Percentiles rank a stretch among this genome's conserved stretches.
phyloP scores from a whole-genome alignment of 2,888 invertebrate genomes.

The Nipponacmea schrenckii region DNA sequence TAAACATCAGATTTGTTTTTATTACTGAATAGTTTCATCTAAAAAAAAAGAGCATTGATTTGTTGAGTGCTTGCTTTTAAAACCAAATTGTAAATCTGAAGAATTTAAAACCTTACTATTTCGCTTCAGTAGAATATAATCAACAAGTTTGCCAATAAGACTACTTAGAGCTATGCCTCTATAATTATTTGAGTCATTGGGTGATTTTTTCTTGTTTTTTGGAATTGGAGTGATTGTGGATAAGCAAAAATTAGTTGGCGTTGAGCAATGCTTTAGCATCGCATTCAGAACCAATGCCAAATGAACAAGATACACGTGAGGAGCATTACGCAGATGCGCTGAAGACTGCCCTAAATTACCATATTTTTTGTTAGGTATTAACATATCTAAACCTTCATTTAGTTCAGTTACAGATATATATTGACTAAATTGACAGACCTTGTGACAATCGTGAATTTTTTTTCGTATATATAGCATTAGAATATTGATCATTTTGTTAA shows the following conservation, averaged over 20 bases:
- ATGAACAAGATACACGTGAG: neutral
- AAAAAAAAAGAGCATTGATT: neutral
- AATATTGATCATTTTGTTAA: no score
- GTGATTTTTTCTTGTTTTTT: neutral
- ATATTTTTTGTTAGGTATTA: no score
- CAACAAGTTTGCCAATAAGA: neutral
- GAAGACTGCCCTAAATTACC: no score
- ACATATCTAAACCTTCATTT: no score
- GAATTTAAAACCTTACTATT: neutral
- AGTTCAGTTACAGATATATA: no score
- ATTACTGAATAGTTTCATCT: no score
- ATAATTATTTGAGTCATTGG: neutral
- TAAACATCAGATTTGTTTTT: neutral
- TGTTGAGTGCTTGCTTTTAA: neutral
- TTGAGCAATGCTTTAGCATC: neutral
- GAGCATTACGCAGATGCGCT: neutral
- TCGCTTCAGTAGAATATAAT: neutral
- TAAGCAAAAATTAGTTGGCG: neutral
- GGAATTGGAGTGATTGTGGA: slow-evolving; percentile 1
- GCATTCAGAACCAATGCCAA: neutral
- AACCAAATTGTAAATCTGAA: neutral
- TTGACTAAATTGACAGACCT: no score
- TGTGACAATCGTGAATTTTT: no score
- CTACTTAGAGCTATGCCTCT: neutral
- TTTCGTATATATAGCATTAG: no score